A percentile compares a stretch with the other conserved stretches of the same genome.
These are phyloP conservation scores for Eolophus roseicapilla DNA, from an alignment of 2,113 vertebrate genomes.

Conservation along the genomic window DNA sequence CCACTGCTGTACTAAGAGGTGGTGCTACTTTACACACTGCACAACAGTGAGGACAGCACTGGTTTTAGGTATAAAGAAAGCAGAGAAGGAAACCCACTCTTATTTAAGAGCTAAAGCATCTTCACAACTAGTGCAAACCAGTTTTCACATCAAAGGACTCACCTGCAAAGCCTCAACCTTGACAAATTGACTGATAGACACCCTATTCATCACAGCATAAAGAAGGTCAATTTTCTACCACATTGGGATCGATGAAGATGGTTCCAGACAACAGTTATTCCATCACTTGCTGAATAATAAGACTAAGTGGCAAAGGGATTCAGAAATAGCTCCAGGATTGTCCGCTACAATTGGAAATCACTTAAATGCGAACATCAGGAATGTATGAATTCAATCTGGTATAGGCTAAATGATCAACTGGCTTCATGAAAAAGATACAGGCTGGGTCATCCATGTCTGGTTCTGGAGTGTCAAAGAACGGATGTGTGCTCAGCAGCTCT, in stretches of 20 bases:
- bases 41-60: neutral
- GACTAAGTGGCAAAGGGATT: neutral
- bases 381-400: neutral
- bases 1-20: neutral
- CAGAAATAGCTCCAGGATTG: neutral
- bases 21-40: neutral
- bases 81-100: neutral
- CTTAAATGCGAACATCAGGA: neutral
- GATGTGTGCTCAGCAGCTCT: conserved; percentile 94
- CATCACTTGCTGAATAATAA: neutral
- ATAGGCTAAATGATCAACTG: neutral
- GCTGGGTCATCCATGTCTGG: conserved; percentile 98
- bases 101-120: neutral
- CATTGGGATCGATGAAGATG: neutral
- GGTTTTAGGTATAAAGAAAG: neutral
- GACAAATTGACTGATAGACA: neutral
- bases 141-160: neutral
- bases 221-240: neutral
- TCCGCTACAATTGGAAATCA: neutral
- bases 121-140: neutral
- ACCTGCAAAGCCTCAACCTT: neutral
- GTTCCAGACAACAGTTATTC: neutral
- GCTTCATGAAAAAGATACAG: conserved; percentile 83
- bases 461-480: conserved; percentile 96
- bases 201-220: neutral